These are phyloP conservation scores for Lepus townsendii DNA, from an alignment of 2,797 vertebrate species.

Conservation along the genomic window DNA sequence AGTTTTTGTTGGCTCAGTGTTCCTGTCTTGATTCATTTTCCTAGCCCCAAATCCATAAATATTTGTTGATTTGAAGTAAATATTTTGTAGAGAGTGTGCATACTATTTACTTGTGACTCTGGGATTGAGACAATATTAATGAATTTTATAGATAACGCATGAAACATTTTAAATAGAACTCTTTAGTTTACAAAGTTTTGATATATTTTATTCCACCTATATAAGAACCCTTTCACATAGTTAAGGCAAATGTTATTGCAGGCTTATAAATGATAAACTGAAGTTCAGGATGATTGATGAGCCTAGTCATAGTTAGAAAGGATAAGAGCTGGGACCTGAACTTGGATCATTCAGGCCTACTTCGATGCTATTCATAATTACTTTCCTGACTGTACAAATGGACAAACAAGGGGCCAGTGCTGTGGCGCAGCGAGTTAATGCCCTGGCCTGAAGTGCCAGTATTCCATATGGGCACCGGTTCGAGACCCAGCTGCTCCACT, in stretches of 20 bases:
- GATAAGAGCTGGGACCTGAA: background rate
- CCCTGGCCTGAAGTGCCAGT: too few relatives aligned
- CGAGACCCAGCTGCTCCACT: too few relatives aligned
- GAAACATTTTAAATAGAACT: conserved; percentile 39
- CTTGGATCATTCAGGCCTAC: background rate
- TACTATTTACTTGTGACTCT: conserved; percentile 17
- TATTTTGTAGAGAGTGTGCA: conserved; percentile 11
- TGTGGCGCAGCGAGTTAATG: too few relatives aligned
- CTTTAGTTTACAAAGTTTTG: conserved; percentile 5
- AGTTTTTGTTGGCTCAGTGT: background rate
- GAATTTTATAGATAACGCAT: conserved; percentile 12
- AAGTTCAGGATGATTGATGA: background rate
- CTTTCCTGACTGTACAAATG: background rate
- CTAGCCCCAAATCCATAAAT: background rate
- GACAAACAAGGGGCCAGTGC: background rate
- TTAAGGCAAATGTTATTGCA: background rate
- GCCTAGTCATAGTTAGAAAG: background rate
- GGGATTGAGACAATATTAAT: background rate
- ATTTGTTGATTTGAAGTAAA: conserved; percentile 34
- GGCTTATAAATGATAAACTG: conserved; percentile 9
- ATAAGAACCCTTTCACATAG: background rate
- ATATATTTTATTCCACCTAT: conserved; percentile 42
- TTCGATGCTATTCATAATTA: background rate
- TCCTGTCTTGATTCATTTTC: background rate
- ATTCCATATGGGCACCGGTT: too few relatives aligned